phyloP scores from a whole-genome alignment of 2,797 vertebrate species.

The Typhlichthys subterraneus region DNA sequence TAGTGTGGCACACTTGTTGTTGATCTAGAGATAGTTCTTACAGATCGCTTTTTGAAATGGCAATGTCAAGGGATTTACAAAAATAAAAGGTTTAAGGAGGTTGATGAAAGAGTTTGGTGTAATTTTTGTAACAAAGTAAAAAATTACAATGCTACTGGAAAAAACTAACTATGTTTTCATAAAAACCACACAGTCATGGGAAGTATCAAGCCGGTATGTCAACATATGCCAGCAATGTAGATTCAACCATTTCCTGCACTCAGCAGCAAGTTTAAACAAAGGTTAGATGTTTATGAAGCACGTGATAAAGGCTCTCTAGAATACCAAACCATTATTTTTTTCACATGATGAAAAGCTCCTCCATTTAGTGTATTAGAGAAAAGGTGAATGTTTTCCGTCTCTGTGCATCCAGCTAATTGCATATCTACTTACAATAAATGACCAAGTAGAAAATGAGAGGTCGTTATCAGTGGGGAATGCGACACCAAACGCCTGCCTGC shows the following conservation, averaged over 20 bases:
- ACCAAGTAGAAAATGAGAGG: slow-evolving; percentile 17
- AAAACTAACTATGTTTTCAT: slow-evolving; percentile 17
- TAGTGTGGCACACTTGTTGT: slow-evolving; percentile 9
- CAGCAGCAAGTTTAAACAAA: slow-evolving; percentile 26
- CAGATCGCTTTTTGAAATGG: neutral
- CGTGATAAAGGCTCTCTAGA: too few relatives aligned
- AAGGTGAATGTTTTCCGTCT: too few relatives aligned
- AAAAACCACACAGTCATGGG: slow-evolving; percentile 48
- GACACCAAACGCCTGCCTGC: slow-evolving; percentile 2
- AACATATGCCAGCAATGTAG: slow-evolving; percentile 37
- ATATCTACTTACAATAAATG: slow-evolving; percentile 17
- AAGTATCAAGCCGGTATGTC: slow-evolving; percentile 43
- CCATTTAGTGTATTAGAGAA: too few relatives aligned
- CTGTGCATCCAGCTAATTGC: slow-evolving; percentile 4
- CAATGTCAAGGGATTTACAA: neutral
- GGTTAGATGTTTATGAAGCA: slow-evolving; percentile 27
- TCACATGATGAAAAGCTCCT: too few relatives aligned
- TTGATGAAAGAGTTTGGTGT: too few relatives aligned
- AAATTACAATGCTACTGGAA: too few relatives aligned
- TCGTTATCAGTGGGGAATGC: slow-evolving; percentile 9
- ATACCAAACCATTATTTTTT: too few relatives aligned
- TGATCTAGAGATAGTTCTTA: slow-evolving; percentile 16
- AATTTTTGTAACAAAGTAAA: too few relatives aligned
- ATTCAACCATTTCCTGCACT: slow-evolving; percentile 49
- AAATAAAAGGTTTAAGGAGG: slow-evolving; percentile 2